Evolutionary conservation across 2,113 vertebrate genomes (phyloP).

Genomic region (Hystrix brachyura): DNA sequence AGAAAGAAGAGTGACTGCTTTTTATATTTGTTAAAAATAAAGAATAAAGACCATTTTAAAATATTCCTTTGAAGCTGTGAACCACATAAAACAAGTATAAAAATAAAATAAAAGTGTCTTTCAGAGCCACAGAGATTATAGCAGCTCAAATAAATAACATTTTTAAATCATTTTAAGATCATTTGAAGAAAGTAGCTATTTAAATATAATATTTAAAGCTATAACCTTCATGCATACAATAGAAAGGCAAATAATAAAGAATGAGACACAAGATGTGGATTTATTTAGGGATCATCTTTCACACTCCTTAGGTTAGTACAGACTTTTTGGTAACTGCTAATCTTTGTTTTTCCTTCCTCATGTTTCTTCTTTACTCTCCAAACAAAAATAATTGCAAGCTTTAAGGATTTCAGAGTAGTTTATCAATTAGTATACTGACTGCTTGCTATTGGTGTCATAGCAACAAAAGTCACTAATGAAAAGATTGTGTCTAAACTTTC

Average conservation of each 20-base stretch:
- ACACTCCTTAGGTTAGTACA: not conserved
- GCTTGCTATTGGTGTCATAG: constrained; percentile 7
- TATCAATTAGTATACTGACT: not conserved
- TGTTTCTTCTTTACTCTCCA: not conserved
- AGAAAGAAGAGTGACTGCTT: not conserved
- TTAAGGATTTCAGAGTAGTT: not conserved
- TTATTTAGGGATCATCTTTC: not conserved
- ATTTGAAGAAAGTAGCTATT: not conserved
- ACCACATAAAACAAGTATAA: not conserved
- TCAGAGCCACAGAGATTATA: not conserved
- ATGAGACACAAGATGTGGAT: not conserved
- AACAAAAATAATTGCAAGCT: not conserved
- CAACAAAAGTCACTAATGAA: constrained; percentile 14
- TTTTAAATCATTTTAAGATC: not conserved
- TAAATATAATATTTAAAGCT: constrained; percentile 49
- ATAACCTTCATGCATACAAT: not conserved
- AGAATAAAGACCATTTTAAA: not conserved
- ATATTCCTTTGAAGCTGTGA: not conserved
- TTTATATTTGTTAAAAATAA: constrained; percentile 18
- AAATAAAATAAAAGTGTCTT: not conserved
- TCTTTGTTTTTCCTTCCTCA: not conserved
- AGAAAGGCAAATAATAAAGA: not conserved
- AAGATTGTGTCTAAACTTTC: not conserved
- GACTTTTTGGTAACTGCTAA: not conserved
- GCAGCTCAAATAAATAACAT: not conserved